phyloP scores from a whole-genome alignment of 2,113 vertebrate species.

The Sinocyclocheilus anophthalmus region DNA sequence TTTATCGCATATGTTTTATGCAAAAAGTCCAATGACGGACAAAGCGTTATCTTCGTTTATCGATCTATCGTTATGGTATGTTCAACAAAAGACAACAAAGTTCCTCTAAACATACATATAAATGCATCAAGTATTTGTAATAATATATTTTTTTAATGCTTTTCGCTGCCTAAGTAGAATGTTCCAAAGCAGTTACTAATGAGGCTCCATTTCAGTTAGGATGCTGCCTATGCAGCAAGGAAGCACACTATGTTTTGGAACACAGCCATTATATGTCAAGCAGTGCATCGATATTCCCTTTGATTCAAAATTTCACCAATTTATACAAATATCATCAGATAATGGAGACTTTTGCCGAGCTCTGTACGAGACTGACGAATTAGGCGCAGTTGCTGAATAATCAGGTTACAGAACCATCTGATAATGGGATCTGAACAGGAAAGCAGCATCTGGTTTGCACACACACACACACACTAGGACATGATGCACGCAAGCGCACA shows the following conservation, averaged over 20 bases:
- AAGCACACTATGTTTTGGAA: not conserved
- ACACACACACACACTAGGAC: slow-evolving; percentile 30
- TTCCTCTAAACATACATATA: not conserved
- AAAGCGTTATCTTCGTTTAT: not conserved
- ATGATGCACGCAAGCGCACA: slow-evolving; percentile 32
- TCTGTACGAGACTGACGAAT: slow-evolving; percentile 46
- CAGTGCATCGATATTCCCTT: not conserved
- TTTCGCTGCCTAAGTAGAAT: not conserved
- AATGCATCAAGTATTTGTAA: not conserved
- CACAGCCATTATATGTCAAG: not conserved
- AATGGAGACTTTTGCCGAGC: slow-evolving; percentile 19
- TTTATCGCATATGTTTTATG: not conserved
- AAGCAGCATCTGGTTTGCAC: slow-evolving; percentile 57
- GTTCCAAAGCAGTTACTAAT: not conserved
- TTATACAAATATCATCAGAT: slow-evolving; percentile 26
- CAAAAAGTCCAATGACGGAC: not conserved
- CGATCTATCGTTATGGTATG: too few relatives aligned
- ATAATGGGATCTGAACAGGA: slow-evolving; percentile 56
- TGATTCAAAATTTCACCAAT: slow-evolving; percentile 12
- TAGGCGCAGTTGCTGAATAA: slow-evolving; percentile 50
- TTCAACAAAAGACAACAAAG: not conserved
- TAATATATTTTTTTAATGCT: not conserved
- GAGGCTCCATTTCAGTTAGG: not conserved
- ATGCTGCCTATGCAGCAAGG: not conserved
- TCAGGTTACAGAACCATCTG: slow-evolving; percentile 52